A percentile compares a stretch with the other conserved stretches of the same genome.
Evolutionary conservation across 1,140 invertebrate genomes (phyloP).

Genomic region (Druon quercuslanigerum): DNA sequence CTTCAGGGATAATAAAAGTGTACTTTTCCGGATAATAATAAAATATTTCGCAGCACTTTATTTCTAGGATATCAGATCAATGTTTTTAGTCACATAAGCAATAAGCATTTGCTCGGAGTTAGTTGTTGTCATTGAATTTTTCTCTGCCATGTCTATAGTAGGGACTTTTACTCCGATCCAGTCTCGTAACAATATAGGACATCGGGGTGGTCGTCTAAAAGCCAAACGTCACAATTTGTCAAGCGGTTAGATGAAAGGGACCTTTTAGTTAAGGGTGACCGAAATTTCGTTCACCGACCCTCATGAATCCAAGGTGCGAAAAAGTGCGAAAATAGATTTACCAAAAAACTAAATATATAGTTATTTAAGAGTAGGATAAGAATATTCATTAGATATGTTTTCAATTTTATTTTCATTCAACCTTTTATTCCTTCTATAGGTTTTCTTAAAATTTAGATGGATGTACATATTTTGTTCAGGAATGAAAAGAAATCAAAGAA

Average conservation of each 20-base stretch:
- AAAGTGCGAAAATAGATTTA: too few relatives aligned
- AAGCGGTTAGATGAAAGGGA: slow-evolving; percentile 24
- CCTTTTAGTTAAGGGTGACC: background rate
- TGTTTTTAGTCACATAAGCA: too few relatives aligned
- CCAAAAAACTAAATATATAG: too few relatives aligned
- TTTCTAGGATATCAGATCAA: too few relatives aligned
- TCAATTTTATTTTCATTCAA: background rate
- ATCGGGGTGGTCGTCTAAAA: slow-evolving; percentile 41
- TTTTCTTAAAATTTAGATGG: too few relatives aligned
- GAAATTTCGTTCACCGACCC: slow-evolving; percentile 34
- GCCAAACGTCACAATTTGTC: slow-evolving; percentile 49
- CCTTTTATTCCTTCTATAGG: background rate
- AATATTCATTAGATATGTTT: too few relatives aligned
- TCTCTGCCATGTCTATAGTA: background rate
- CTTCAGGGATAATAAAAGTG: too few relatives aligned
- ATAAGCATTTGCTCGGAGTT: background rate
- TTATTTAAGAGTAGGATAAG: too few relatives aligned
- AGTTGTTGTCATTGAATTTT: slow-evolving; percentile 5
- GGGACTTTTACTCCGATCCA: slow-evolving; percentile 39
- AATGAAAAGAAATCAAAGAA: background rate
- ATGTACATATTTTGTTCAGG: too few relatives aligned
- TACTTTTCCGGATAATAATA: too few relatives aligned
- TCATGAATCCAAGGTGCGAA: slow-evolving; percentile 30
- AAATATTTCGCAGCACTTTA: too few relatives aligned
- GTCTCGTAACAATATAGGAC: slow-evolving; percentile 37